Percentiles rank a stretch among this genome's conserved stretches.
Evolutionary conservation across 2,113 vertebrate genomes (phyloP).

Genomic region (Lampris incognitus): DNA sequence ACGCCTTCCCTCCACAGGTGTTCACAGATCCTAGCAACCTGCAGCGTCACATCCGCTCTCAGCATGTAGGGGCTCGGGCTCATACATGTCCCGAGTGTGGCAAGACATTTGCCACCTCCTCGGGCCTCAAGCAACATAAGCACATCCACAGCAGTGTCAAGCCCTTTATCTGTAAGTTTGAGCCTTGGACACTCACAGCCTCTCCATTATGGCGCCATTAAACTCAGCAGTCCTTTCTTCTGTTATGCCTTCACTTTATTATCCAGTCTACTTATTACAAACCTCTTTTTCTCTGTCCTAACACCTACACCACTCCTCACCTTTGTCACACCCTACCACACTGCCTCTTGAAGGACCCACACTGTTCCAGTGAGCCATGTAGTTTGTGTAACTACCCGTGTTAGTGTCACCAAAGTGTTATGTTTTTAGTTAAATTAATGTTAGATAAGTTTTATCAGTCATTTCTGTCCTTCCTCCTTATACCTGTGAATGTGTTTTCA

Average conservation of each 20-base stretch:
- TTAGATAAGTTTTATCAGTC: too few species aligned
- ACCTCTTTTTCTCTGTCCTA: not conserved
- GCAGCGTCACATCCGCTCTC: conserved; percentile 98
- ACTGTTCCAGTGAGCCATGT: not conserved
- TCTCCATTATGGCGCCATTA: not conserved
- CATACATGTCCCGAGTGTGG: conserved; percentile 98
- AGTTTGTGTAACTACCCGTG: too few species aligned
- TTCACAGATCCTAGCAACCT: conserved; percentile 99
- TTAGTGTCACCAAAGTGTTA: too few species aligned
- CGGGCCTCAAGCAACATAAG: conserved; percentile 99
- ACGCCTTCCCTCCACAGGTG: conserved; percentile 81
- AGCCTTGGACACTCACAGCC: conserved; percentile 49
- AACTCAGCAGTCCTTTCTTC: conserved; percentile 6
- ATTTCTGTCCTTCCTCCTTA: too few species aligned
- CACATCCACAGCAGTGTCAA: conserved; percentile 99
- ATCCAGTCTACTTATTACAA: not conserved
- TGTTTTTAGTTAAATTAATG: too few species aligned
- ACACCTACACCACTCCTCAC: not conserved
- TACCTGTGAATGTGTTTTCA: not conserved
- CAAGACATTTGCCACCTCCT: conserved; percentile 99
- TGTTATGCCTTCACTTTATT: not conserved
- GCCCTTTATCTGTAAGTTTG: conserved; percentile 99
- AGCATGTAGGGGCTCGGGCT: conserved; percentile 95
- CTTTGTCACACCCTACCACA: too few species aligned
- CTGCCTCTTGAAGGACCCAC: not conserved